Evolutionary conservation across 2,888 invertebrate genomes (phyloP).

Genomic region (Mycalesis mineus): DNA sequence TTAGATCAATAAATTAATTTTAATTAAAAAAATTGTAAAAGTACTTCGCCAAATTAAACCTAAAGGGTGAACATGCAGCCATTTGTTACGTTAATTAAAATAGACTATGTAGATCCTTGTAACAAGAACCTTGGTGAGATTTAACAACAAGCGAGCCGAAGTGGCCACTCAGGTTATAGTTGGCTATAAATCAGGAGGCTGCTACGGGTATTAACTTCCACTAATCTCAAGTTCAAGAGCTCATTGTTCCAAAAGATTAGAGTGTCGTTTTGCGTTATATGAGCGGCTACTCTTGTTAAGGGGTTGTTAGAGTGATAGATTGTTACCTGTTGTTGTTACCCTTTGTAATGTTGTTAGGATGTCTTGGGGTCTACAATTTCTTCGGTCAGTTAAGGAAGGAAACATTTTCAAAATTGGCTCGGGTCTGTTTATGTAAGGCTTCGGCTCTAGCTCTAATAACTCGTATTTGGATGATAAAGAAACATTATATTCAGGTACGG

Average conservation of each 20-base stretch:
- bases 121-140: neutral
- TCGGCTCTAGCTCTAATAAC: too few species aligned
- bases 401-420: too few species aligned
- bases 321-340: neutral
- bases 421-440: too few species aligned
- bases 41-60: too few species aligned
- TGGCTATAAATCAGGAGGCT: conserved; percentile 4
- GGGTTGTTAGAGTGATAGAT: neutral
- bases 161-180: neutral
- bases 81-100: neutral
- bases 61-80: too few species aligned
- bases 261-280: conserved; percentile 1
- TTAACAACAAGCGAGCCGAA: neutral
- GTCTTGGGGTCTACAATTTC: too few species aligned
- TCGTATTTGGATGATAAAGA: too few species aligned
- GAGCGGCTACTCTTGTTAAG: neutral
- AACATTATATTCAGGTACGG: too few species aligned
- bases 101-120: neutral
- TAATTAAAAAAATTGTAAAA: too few species aligned
- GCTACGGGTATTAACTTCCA: neutral
- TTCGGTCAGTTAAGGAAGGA: too few species aligned
- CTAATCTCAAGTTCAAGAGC: conserved; percentile 4
- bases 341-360: too few species aligned
- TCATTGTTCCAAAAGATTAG: conserved; percentile 3
- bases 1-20: too few species aligned